A percentile compares a stretch with the other conserved stretches of the same genome.
These are phyloP conservation scores for Lacerta bilineata DNA, from an alignment of 2,797 vertebrate species.

Conservation along the genomic window DNA sequence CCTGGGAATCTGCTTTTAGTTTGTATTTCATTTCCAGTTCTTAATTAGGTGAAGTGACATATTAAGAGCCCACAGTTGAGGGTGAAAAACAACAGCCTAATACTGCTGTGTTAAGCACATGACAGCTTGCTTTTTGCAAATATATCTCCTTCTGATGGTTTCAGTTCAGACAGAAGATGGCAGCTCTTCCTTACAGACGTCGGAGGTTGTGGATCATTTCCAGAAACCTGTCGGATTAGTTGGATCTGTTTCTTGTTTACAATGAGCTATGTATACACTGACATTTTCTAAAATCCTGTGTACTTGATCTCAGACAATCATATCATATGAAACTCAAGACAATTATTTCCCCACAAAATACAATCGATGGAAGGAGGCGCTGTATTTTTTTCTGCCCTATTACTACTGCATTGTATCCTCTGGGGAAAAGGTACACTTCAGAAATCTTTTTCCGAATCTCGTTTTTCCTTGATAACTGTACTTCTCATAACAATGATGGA, in stretches of 20 bases:
- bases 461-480: slow-evolving; percentile 52
- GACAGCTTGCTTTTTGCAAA: slow-evolving; percentile 16
- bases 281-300: slow-evolving; percentile 76
- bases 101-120: not conserved
- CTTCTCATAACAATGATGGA: slow-evolving; percentile 61
- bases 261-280: slow-evolving; percentile 72
- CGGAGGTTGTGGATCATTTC: slow-evolving; percentile 56
- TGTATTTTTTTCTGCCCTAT: slow-evolving; percentile 55
- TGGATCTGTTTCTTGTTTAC: slow-evolving; percentile 77
- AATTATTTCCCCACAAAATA: slow-evolving; percentile 67
- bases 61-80: not conserved
- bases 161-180: slow-evolving; percentile 69
- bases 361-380: slow-evolving; percentile 47
- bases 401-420: slow-evolving; percentile 42
- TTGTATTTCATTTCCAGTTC: not conserved
- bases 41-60: not conserved
- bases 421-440: slow-evolving; percentile 47
- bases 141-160: slow-evolving; percentile 42
- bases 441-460: slow-evolving; percentile 58
- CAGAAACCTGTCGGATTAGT: slow-evolving; percentile 70
- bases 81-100: not conserved
- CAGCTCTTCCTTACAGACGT: slow-evolving; percentile 66
- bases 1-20: not conserved
- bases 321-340: slow-evolving; percentile 69
- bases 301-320: slow-evolving; percentile 70